A percentile compares a stretch with the other conserved stretches of the same genome.
Conservation (phyloP, 1,140 invertebrate genomes). For the Kradibia gibbosae region DNA sequence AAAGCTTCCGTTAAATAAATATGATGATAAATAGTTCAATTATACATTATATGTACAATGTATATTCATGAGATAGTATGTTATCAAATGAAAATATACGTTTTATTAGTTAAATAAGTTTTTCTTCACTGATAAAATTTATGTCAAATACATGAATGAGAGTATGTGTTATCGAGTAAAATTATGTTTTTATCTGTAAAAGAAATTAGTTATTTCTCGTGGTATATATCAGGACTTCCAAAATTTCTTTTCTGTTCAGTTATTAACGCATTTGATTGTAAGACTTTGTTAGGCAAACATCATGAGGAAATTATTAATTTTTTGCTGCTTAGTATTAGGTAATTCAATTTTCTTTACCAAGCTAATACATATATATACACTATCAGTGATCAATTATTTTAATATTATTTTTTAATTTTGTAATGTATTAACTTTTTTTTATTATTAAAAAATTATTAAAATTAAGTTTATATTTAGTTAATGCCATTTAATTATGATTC, state of each 20-base stretch:
- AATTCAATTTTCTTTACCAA: background rate
- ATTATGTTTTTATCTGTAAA: background rate
- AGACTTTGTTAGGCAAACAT: background rate
- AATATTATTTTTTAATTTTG: no score
- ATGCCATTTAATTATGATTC: no score
- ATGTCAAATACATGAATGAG: background rate
- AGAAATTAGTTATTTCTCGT: background rate
- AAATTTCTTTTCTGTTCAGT: background rate
- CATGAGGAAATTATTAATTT: background rate
- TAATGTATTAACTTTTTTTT: no score
- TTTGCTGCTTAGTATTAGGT: background rate
- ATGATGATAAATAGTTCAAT: background rate
- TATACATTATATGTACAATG: background rate
- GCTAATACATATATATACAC: background rate
- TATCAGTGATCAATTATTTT: no score
- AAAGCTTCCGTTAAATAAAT: background rate
- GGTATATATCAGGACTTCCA: background rate
- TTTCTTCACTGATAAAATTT: background rate
- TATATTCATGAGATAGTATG: background rate
- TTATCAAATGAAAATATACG: background rate
- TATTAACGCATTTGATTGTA: background rate
- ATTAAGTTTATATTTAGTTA: no score
- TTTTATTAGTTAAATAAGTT: background rate
- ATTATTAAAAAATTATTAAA: no score
- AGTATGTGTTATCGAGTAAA: background rate